These are phyloP conservation scores for Adelognathus sp. DNA, from an alignment of 2,888 invertebrate genomes.

Conservation along the genomic window DNA sequence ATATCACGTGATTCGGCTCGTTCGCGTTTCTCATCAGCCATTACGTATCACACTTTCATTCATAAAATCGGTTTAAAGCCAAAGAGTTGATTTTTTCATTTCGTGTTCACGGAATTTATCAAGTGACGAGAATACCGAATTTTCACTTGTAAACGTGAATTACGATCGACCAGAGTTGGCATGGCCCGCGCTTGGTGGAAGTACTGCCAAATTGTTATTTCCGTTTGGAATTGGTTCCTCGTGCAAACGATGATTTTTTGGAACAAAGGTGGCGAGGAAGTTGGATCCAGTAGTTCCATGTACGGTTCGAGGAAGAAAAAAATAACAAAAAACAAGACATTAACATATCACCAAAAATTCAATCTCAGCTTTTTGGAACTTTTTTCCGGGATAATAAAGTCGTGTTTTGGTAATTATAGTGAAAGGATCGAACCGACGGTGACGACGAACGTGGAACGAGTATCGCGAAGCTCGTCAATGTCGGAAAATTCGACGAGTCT, in stretches of 20 bases:
- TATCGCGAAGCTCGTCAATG: slow-evolving; percentile 42
- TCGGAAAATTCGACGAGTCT: slow-evolving; percentile 55
- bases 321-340: background rate
- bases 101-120: background rate
- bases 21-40: too few relatives aligned
- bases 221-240: slow-evolving; percentile 59
- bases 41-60: too few relatives aligned
- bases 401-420: slow-evolving; percentile 34
- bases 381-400: background rate
- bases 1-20: too few relatives aligned
- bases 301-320: slow-evolving; percentile 33
- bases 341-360: background rate
- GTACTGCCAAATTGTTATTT: slow-evolving; percentile 48
- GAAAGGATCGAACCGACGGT: slow-evolving; percentile 39
- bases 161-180: background rate
- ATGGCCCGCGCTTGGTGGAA: slow-evolving; percentile 51
- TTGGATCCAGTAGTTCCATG: slow-evolving; percentile 15
- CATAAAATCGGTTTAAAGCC: too few relatives aligned
- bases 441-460: background rate
- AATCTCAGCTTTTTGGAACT: background rate
- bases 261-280: slow-evolving; percentile 7
- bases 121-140: background rate
- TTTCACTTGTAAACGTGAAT: too few relatives aligned
- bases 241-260: slow-evolving; percentile 30
- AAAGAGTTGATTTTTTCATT: background rate